Percentiles rank a stretch among this genome's conserved stretches.
These are phyloP conservation scores for Mirza zaza DNA, from an alignment of 2,113 vertebrate species.

Conservation along the genomic window DNA sequence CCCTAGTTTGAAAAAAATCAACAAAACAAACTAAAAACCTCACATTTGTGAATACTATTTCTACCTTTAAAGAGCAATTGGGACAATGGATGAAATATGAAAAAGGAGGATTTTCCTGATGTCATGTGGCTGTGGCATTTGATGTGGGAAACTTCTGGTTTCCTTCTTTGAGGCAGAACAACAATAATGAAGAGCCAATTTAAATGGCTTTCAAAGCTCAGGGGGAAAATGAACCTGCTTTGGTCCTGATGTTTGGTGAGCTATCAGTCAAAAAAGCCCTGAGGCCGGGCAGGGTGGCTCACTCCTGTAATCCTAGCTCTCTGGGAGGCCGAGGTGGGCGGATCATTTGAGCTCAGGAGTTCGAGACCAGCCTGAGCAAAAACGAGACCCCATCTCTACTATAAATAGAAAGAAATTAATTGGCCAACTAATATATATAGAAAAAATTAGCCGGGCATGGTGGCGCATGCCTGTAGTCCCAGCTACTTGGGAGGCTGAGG, in stretches of 20 bases:
- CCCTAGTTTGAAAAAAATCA: neutral
- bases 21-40: neutral
- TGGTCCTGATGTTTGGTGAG: neutral
- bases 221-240: neutral
- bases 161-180: neutral
- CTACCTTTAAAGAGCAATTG: neutral
- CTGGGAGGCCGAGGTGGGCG: too few species aligned
- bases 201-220: conserved; percentile 38
- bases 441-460: too few species aligned
- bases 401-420: too few species aligned
- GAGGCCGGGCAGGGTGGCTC: too few species aligned
- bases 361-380: too few species aligned
- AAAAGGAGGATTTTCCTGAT: neutral
- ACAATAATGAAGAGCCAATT: neutral
- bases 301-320: too few species aligned
- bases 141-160: neutral
- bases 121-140: neutral
- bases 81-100: neutral
- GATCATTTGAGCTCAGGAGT: too few species aligned
- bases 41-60: neutral
- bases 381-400: too few species aligned
- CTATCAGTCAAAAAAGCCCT: conserved; percentile 2
- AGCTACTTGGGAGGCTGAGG: too few species aligned
- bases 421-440: too few species aligned
- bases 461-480: too few species aligned